Conservation (phyloP, 2,888 invertebrate genomes). For the Acanthosepion pharaonis region DNA sequence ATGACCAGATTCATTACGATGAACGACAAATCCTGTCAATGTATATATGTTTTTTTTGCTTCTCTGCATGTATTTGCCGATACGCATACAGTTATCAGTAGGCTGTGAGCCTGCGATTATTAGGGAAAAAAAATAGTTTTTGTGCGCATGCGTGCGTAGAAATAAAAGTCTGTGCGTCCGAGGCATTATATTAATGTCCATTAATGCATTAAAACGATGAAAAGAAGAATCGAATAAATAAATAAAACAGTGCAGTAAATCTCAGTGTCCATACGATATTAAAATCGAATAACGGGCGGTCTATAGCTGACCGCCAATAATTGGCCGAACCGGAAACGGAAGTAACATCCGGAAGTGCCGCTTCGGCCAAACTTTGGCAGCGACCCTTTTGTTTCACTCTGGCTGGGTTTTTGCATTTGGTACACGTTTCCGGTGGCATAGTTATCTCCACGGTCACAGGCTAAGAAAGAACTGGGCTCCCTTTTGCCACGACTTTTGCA, state of each 20-base stretch:
- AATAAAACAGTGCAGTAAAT: background rate
- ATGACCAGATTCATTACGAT: too few relatives aligned
- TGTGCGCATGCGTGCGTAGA: background rate
- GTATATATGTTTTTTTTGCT: too few relatives aligned
- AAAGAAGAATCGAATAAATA: background rate
- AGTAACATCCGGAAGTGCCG: background rate
- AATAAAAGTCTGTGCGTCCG: background rate
- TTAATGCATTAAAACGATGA: background rate
- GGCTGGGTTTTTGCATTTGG: background rate
- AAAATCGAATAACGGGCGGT: constrained; percentile 2
- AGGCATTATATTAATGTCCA: background rate
- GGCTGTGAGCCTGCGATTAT: too few relatives aligned
- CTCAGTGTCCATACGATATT: background rate
- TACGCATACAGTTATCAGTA: too few relatives aligned
- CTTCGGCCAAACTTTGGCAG: background rate
- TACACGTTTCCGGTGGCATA: background rate
- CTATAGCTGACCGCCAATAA: background rate
- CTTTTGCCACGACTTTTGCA: background rate
- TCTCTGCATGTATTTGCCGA: too few relatives aligned
- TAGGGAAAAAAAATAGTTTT: background rate
- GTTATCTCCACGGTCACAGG: background rate
- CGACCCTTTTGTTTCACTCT: background rate
- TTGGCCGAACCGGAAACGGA: background rate
- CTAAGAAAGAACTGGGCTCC: background rate
- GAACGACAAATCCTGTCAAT: too few relatives aligned